Evolutionary conservation across 2,888 invertebrate genomes (phyloP).

Genomic region (Scaptomyza flava): DNA sequence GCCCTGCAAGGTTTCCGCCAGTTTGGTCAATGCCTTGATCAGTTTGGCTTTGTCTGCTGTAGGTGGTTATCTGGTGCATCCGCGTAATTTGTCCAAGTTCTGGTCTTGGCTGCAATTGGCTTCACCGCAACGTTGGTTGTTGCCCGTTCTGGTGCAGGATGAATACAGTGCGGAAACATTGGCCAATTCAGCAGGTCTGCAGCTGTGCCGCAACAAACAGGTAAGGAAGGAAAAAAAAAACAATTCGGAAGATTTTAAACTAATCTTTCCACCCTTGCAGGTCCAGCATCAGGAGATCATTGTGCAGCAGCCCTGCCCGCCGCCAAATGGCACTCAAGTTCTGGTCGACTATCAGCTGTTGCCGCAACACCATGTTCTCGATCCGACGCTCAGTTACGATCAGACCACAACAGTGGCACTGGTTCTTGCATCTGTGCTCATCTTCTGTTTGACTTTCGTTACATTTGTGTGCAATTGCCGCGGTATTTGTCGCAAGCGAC

Average conservation of each 20-base stretch:
- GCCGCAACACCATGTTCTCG: slow-evolving; percentile 85
- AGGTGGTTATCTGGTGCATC: slow-evolving; percentile 89
- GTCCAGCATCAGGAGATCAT: slow-evolving; percentile 94
- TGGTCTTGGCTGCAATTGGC: slow-evolving; percentile 88
- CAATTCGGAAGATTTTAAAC: neutral
- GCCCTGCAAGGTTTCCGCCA: slow-evolving; percentile 88
- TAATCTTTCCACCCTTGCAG: slow-evolving; percentile 82
- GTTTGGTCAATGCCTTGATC: slow-evolving; percentile 87
- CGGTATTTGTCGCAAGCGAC: slow-evolving; percentile 77
- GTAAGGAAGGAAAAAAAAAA: slow-evolving; percentile 81
- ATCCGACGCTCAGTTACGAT: slow-evolving; percentile 85
- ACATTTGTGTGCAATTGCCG: slow-evolving; percentile 87
- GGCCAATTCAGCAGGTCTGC: slow-evolving; percentile 85
- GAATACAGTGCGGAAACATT: slow-evolving; percentile 89
- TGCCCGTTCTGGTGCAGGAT: slow-evolving; percentile 88
- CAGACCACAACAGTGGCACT: slow-evolving; percentile 87
- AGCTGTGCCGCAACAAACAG: slow-evolving; percentile 89
- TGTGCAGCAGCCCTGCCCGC: slow-evolving; percentile 92
- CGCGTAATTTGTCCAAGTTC: slow-evolving; percentile 88
- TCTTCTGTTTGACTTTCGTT: slow-evolving; percentile 87
- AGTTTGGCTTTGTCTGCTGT: slow-evolving; percentile 87
- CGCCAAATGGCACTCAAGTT: slow-evolving; percentile 91
- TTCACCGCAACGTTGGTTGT: slow-evolving; percentile 90
- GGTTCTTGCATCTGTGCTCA: slow-evolving; percentile 87
- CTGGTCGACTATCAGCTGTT: slow-evolving; percentile 86